Percentiles rank a stretch among this genome's conserved stretches.
Conservation (phyloP, 2,888 invertebrate genomes). For the Dicyrtoma fusca region DNA sequence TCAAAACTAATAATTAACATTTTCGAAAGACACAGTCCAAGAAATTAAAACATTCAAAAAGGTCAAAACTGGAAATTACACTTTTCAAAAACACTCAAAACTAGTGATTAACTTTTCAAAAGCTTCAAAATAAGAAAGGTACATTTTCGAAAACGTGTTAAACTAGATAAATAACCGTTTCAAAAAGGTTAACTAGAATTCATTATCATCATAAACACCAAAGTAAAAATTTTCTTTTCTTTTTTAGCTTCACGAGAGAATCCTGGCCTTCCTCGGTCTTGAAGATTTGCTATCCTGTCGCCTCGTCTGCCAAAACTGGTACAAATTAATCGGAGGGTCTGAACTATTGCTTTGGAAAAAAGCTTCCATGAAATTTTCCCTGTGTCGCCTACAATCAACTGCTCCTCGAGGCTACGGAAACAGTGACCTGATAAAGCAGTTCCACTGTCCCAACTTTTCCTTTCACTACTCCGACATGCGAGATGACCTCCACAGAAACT, state of each 20-base stretch:
- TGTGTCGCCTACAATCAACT: background rate
- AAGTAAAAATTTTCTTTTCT: background rate
- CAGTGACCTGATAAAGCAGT: conserved; percentile 8
- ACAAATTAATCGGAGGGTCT: conserved; percentile 1
- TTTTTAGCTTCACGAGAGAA: conserved; percentile 16
- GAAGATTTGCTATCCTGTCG: conserved; percentile 16
- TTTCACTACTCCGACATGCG: conserved; percentile 13
- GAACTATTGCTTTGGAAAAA: background rate
- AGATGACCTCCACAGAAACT: conserved; percentile 9
- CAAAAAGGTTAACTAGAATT: too few species aligned
- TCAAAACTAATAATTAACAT: too few species aligned
- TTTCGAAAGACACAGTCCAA: too few species aligned
- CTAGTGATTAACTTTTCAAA: too few species aligned
- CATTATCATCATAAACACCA: background rate
- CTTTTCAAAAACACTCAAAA: too few species aligned
- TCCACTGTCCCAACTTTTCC: conserved; percentile 19
- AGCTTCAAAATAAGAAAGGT: too few species aligned
- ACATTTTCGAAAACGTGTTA: too few species aligned
- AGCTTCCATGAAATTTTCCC: background rate
- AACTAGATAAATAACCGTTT: too few species aligned
- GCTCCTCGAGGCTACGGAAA: background rate
- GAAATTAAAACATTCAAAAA: too few species aligned
- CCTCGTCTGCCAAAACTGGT: conserved; percentile 30
- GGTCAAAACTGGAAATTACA: too few species aligned
- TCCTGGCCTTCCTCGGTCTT: background rate